Base-by-base conservation (phyloP, 2,888 invertebrate genomes). In the Helleia helle region DNA sequence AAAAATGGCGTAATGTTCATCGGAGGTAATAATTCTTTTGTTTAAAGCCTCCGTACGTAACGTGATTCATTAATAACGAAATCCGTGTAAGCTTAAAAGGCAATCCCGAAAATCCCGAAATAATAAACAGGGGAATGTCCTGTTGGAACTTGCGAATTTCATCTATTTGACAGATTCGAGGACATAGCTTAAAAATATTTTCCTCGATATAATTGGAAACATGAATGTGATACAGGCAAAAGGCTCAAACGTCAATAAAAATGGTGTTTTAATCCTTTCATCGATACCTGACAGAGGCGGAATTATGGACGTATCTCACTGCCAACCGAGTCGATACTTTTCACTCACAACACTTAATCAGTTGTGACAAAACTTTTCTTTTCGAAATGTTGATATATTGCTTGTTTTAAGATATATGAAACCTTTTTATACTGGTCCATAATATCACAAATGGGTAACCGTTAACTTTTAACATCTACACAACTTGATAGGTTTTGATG, bases 221-320 rank as follows among this genome's bases (percentile, higher is more conserved):
- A 62, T 58, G 61, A 61, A 67, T 68, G 69, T 65, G 62, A 69
- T 67, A 22, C 22, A 22, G 8, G 22, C 22, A 65, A n/a, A n/a
- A 62, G 66, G 64, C 63, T 69, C 64, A 65, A 71, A 62, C 62
- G 71, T 74, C 76, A 74, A 66, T 70, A 66, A 71, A 72, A 79
- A 74, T 69, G 64, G 71, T 74, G 73, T 75, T 75, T 76, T 80
- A 80, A 83, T 79, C 79, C 79, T 56, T 63, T 62, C 74, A 72
- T 76, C 75, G 73, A 77, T 76, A 71, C 69, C 77, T 73, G 74
- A 62, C 62, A 68, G 68, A 67, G 73, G 72, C 75, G 72, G 73
- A 76, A 75, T 79, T 76, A 76, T 55, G 59, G 62, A 47, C 54
- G 58, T 58, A 60, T 66, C 68, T 67, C 67, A 57, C 62, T 62